Evolutionary conservation across 2,888 invertebrate species (phyloP), one percentile per base, ranked within the genome.

Genomic region (Ophion obscuratus): DNA sequence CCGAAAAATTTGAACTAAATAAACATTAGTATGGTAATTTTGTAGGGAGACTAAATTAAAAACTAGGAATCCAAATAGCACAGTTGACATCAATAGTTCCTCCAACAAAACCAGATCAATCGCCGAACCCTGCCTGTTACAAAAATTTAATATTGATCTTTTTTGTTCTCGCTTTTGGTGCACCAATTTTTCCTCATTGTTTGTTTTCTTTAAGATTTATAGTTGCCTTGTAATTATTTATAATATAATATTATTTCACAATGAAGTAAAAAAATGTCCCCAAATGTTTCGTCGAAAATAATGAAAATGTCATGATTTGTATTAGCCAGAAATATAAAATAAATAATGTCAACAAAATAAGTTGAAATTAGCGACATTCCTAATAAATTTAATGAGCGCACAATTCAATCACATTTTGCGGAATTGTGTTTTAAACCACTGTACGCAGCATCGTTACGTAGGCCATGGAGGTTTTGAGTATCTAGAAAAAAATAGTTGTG

Each of bases 1-100:
- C 20, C 20, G 7, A 31, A n/a, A 62, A 31, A 31, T 31, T 31
- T 9, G 47, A 10, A 73, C 10, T 11, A 0, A 57, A 73, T 11
- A 3, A 57, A 62, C 71, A 10, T 20, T 59, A 11, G 17, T 27
- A 66, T 6, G 5, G 24, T 2, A 24, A 44, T 11, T n/a, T 40
- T 59, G 7, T 76, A 86, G 83, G 36, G 87, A 84, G 62, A 87
- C 31, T 44, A 81, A 17, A 44, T 73, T 73, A 61, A 84, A 88
- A 20, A 73, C 62, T 17, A 85, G 68, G 17, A 88, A 71, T 20
- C 74, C 87, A 40, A 88, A 71, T 20, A 87, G 70, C 40, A 84
- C n/a, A 40, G 85, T 87, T 2, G 81, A 84, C 20, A 79, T 77
- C 11, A 85, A 66, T 20, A 88, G 77, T 66, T 87, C 87, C 53